A percentile compares a stretch with the other conserved stretches of the same genome.
phyloP scores from a whole-genome alignment of 2,888 invertebrate species.

The Eupithecia centaureata region DNA sequence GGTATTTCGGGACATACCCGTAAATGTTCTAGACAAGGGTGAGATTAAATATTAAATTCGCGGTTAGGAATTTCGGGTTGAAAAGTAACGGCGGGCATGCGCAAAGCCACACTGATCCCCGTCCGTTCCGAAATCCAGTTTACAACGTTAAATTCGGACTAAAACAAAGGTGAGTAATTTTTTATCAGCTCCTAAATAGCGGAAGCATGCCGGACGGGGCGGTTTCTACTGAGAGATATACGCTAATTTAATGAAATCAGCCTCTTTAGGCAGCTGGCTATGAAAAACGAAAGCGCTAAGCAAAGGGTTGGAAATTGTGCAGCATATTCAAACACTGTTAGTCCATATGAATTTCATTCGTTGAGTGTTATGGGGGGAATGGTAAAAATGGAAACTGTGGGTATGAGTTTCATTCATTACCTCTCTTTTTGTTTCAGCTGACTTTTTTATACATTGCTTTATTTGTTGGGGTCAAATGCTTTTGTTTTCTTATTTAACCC shows the following conservation, averaged over 20 bases:
- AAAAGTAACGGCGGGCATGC: conserved; percentile 74
- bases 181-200: conserved; percentile 63
- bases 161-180: conserved; percentile 72
- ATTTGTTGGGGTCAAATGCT: not conserved
- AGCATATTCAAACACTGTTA: conserved; percentile 47
- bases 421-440: not conserved
- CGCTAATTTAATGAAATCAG: conserved; percentile 57
- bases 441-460: not conserved
- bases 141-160: conserved; percentile 67
- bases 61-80: conserved; percentile 80
- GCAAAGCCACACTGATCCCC: conserved; percentile 62
- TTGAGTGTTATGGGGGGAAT: not conserved
- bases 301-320: conserved; percentile 46
- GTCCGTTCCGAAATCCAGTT: conserved; percentile 68
- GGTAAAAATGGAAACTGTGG: not conserved
- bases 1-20: conserved; percentile 75
- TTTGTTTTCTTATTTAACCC: not conserved
- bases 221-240: conserved; percentile 45
- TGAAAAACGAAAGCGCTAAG: conserved; percentile 19
- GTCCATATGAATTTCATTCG: not conserved
- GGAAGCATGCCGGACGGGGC: conserved; percentile 49
- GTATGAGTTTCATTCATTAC: not conserved
- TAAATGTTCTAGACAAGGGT: conserved; percentile 83
- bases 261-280: conserved; percentile 15
- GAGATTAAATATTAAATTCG: conserved; percentile 83